These are phyloP conservation scores for Rhegmatorhina hoffmannsi DNA, from an alignment of 2,113 vertebrate genomes.

Conservation along the genomic window DNA sequence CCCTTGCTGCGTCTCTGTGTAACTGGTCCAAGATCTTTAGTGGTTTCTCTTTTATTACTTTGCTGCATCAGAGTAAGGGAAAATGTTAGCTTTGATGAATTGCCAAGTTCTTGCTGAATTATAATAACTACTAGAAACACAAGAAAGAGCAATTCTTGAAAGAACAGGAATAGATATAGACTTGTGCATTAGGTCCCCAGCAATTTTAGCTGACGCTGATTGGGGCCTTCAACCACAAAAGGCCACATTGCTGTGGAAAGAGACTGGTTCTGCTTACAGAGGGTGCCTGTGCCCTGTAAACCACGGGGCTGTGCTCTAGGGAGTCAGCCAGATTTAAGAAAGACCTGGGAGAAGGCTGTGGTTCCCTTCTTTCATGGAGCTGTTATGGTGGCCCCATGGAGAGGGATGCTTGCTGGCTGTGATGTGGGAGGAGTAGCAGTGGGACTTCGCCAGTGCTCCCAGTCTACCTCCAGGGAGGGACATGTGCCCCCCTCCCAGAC, in stretches of 20 bases:
- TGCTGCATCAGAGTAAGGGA: slow-evolving; percentile 1
- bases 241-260: neutral
- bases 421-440: neutral
- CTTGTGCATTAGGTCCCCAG: neutral
- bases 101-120: slow-evolving; percentile 15
- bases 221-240: neutral
- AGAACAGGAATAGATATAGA: neutral
- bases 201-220: neutral
- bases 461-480: neutral
- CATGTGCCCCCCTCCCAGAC: neutral
- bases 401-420: neutral
- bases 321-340: neutral
- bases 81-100: slow-evolving; percentile 25
- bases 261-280: neutral
- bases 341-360: neutral
- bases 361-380: neutral
- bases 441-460: neutral
- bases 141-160: slow-evolving; percentile 9
- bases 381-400: neutral
- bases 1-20: neutral
- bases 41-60: neutral
- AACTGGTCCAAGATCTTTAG: neutral
- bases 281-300: neutral
- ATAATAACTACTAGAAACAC: slow-evolving; percentile 20
- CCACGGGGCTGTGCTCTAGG: neutral